Evolutionary conservation across 1,140 invertebrate species (phyloP).

Genomic region (Heterodera schachtii): DNA sequence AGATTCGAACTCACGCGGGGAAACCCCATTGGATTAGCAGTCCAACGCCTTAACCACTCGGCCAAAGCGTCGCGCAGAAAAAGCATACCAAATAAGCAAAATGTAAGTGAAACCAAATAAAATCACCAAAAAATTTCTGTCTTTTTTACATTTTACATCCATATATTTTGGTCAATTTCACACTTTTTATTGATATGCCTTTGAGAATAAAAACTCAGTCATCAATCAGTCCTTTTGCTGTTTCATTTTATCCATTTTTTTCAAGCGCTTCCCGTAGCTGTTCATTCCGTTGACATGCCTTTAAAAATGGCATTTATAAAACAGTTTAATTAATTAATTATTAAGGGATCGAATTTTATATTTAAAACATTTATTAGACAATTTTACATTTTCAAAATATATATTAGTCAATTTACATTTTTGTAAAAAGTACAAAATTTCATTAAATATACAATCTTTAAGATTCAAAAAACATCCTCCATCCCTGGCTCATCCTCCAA

Average conservation of each 20-base stretch:
- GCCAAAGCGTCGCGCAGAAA: constrained; percentile 33
- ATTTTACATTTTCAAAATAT: too few species aligned
- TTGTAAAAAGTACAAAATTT: too few species aligned
- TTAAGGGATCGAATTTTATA: too few species aligned
- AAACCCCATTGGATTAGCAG: constrained; percentile 62
- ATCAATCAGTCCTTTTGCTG: neutral
- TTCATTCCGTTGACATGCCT: constrained; percentile 41
- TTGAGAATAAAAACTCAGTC: too few species aligned
- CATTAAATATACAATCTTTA: too few species aligned
- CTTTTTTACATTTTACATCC: too few species aligned
- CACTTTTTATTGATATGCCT: too few species aligned
- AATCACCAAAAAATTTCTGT: neutral
- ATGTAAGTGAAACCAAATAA: neutral
- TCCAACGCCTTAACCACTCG: constrained; percentile 63
- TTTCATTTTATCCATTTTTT: neutral
- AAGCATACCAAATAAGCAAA: neutral
- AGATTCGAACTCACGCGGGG: constrained; percentile 62
- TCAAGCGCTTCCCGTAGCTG: constrained; percentile 17
- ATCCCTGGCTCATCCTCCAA: too few species aligned
- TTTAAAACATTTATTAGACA: too few species aligned
- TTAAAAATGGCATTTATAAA: neutral
- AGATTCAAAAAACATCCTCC: too few species aligned
- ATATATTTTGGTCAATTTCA: too few species aligned
- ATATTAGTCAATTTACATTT: too few species aligned
- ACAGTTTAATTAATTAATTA: neutral